phyloP scores from a whole-genome alignment of 1,140 invertebrate genomes.

The Drosophila melanogaster region Release_6_plus_ISO1_MT NT_033777.3:6071001-6071500 shows the following conservation, averaged over 20 bases:
- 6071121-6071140: constrained; percentile 18
- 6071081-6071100: neutral
- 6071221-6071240: constrained; percentile 62
- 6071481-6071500: constrained; percentile 14
- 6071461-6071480: constrained; percentile 34
- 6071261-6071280: constrained; percentile 28
- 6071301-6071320: constrained; percentile 84
- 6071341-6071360: constrained; percentile 84
- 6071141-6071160: constrained; percentile 40
- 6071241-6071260: constrained; percentile 12
- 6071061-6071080: neutral
- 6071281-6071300: constrained; percentile 48
- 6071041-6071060: constrained; percentile 6
- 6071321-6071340: constrained; percentile 84
- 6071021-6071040: constrained; percentile 11
- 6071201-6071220: constrained; percentile 81
- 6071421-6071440: constrained; percentile 23
- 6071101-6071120: constrained; percentile 9
- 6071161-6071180: constrained; percentile 51
- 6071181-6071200: constrained; percentile 67
- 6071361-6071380: constrained; percentile 81
- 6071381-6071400: constrained; percentile 82
- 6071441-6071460: constrained; percentile 38
- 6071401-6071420: constrained; percentile 62
- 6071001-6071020: constrained; percentile 52